Conservation (phyloP, 1,140 invertebrate species). For the Mactra quadrangularis region DNA sequence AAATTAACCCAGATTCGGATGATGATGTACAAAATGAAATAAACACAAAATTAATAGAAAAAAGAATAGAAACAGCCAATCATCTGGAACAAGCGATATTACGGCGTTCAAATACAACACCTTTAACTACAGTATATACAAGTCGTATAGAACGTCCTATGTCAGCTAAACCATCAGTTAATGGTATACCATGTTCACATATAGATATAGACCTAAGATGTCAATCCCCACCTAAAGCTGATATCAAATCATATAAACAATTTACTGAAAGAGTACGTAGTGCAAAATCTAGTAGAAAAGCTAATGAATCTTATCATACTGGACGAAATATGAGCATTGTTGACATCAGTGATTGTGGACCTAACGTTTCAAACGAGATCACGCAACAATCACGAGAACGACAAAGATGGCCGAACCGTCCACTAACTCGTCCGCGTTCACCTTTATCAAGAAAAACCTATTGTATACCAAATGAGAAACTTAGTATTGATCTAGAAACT, state of each 20-base stretch:
- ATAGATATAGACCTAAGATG: conserved; percentile 50
- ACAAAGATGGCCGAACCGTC: conserved; percentile 28
- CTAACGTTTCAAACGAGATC: conserved; percentile 2
- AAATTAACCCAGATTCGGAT: conserved; percentile 1
- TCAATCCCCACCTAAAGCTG: conserved; percentile 37
- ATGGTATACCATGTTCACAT: conserved; percentile 41
- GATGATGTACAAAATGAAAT: not conserved
- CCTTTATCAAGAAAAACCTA: conserved; percentile 13
- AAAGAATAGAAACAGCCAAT: conserved; percentile 10
- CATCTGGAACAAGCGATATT: conserved; percentile 32
- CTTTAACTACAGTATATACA: conserved; percentile 24
- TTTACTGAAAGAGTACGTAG: conserved; percentile 22
- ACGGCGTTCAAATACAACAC: not conserved
- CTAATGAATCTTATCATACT: not conserved
- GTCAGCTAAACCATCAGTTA: not conserved
- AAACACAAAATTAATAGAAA: not conserved
- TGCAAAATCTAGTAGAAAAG: conserved; percentile 2
- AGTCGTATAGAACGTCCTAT: conserved; percentile 31
- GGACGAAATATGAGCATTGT: conserved; percentile 10
- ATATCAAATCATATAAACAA: conserved; percentile 30
- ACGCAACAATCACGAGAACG: not conserved
- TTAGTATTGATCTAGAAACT: conserved; percentile 27
- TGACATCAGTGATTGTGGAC: conserved; percentile 7
- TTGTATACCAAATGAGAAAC: conserved; percentile 8
- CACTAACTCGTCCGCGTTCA: conserved; percentile 43